phyloP scores from a whole-genome alignment of 2,888 invertebrate species.

The Cheilosia variabilis region DNA sequence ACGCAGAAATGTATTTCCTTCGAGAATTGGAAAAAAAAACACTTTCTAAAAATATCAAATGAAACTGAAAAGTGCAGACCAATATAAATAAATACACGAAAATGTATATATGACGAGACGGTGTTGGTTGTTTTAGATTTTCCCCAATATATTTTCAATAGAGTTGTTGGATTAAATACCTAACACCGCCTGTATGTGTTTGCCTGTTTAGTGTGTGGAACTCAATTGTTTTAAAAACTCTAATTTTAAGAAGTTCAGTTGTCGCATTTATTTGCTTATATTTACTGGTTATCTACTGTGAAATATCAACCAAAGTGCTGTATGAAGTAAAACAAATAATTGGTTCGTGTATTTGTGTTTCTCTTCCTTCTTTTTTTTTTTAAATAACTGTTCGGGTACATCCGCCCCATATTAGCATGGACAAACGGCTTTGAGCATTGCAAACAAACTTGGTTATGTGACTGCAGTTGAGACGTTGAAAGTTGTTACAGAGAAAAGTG shows the following conservation, averaged over 20 bases:
- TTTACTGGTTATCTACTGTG: conserved; percentile 1
- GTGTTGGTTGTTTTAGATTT: conserved; percentile 21
- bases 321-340: conserved; percentile 1
- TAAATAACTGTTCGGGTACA: conserved; percentile 6
- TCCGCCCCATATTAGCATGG: conserved; percentile 88
- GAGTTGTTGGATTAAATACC: conserved; percentile 26
- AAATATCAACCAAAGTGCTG: background rate
- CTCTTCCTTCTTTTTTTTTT: conserved; percentile 17
- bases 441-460: conserved; percentile 98
- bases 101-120: conserved; percentile 5
- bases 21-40: conserved; percentile 1
- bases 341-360: conserved; percentile 8
- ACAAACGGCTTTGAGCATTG: conserved; percentile 98
- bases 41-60: conserved; percentile 54
- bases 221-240: background rate
- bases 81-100: conserved; percentile 53
- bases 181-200: background rate
- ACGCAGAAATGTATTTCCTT: background rate
- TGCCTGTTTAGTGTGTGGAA: background rate
- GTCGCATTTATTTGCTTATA: conserved; percentile 15
- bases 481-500: conserved; percentile 92
- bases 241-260: background rate
- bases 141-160: background rate
- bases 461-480: conserved; percentile 98
- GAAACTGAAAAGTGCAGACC: conserved; percentile 58